Conservation (phyloP, 1,140 invertebrate species). For the Drosophila bocki region DNA sequence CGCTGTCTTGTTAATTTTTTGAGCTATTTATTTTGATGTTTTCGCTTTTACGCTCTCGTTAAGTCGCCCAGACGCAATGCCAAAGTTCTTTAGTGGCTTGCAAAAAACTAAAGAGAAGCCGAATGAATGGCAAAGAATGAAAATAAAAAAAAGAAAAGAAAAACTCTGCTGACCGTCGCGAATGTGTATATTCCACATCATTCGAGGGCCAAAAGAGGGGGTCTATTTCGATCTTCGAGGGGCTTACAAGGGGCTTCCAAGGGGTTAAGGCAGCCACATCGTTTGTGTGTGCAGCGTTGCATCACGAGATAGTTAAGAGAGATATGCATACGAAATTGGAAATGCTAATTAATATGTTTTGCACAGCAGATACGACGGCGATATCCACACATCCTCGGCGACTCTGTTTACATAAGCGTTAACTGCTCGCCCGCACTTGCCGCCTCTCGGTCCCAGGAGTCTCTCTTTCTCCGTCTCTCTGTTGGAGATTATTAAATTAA, state of each 20-base stretch:
- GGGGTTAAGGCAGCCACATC: slow-evolving; percentile 25
- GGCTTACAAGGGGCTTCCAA: neutral
- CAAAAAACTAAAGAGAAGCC: slow-evolving; percentile 30
- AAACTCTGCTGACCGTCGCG: slow-evolving; percentile 58
- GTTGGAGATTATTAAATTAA: slow-evolving; percentile 74
- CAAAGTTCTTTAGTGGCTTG: slow-evolving; percentile 57
- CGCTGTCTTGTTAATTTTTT: slow-evolving; percentile 81
- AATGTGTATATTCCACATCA: slow-evolving; percentile 21
- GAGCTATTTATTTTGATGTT: slow-evolving; percentile 83
- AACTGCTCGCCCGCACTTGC: slow-evolving; percentile 59
- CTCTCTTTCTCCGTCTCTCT: neutral
- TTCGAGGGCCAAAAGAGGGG: slow-evolving; percentile 21
- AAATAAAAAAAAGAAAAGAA: slow-evolving; percentile 34
- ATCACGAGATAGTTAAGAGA: slow-evolving; percentile 75
- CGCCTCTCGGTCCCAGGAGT: neutral
- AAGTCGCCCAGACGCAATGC: slow-evolving; percentile 73
- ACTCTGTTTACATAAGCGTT: slow-evolving; percentile 77
- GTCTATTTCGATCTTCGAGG: slow-evolving; percentile 1
- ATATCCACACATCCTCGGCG: slow-evolving; percentile 64
- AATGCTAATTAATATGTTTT: slow-evolving; percentile 84
- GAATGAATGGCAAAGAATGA: slow-evolving; percentile 28
- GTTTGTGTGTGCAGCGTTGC: slow-evolving; percentile 73
- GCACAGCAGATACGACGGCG: slow-evolving; percentile 71
- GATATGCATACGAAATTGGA: slow-evolving; percentile 81
- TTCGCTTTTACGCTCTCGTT: slow-evolving; percentile 83